Percentiles rank a stretch among this genome's conserved stretches.
Evolutionary conservation across 2,797 vertebrate species (phyloP).

Genomic region (Scomberomorus guttatus): DNA sequence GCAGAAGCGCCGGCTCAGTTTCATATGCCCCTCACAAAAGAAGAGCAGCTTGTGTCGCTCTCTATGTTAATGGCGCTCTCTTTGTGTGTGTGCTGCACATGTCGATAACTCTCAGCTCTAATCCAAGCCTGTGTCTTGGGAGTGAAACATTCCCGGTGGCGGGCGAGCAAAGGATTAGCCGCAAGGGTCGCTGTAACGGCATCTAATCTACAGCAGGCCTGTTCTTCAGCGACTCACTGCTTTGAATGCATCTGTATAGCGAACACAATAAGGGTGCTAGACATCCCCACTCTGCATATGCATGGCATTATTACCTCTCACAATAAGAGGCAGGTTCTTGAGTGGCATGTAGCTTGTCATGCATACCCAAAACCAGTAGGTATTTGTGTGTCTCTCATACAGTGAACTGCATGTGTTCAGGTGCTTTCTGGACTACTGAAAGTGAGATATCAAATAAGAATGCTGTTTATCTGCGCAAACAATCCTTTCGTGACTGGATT

Average conservation of each 20-base stretch:
- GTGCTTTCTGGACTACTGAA: conserved; percentile 32
- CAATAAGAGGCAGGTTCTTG: conserved; percentile 61
- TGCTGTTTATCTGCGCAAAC: conserved; percentile 71
- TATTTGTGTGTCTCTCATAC: conserved; percentile 39
- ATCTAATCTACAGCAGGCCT: conserved; percentile 74
- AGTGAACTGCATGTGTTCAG: conserved; percentile 39
- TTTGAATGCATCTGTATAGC: conserved; percentile 51
- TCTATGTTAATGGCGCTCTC: conserved; percentile 78
- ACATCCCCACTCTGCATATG: conserved; percentile 58
- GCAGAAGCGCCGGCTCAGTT: conserved; percentile 61
- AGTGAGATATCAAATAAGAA: conserved; percentile 69
- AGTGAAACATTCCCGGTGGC: conserved; percentile 62
- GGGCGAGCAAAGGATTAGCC: conserved; percentile 74
- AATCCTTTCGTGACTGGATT: conserved; percentile 52
- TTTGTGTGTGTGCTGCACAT: conserved; percentile 65
- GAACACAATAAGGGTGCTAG: conserved; percentile 64
- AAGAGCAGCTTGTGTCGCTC: conserved; percentile 67
- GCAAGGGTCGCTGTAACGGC: conserved; percentile 79
- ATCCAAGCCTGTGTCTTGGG: conserved; percentile 76
- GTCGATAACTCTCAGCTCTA: conserved; percentile 78
- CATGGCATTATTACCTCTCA: conserved; percentile 59
- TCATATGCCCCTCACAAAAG: conserved; percentile 71
- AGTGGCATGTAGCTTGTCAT: conserved; percentile 67
- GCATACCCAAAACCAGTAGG: conserved; percentile 35
- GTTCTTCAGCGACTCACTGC: conserved; percentile 60